Conservation (phyloP, 2,888 invertebrate genomes). For the Parasteatoda lunata region DNA sequence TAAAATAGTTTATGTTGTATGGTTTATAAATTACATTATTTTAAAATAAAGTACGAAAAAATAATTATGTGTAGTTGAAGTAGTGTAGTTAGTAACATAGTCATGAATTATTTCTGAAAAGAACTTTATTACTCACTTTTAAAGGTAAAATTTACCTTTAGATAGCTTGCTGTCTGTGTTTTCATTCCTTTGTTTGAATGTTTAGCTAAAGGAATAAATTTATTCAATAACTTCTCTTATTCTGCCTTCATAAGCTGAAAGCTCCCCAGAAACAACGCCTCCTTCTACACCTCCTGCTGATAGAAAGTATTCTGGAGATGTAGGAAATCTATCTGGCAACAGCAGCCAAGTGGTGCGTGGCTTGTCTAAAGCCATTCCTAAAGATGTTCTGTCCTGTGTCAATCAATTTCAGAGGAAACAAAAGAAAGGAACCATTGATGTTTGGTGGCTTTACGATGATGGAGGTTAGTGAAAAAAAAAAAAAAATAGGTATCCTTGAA, state of each 20-base stretch:
- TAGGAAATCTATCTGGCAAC: conserved; percentile 25
- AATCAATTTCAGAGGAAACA: conserved; percentile 86
- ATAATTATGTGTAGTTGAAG: too few species aligned
- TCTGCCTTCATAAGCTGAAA: conserved; percentile 35
- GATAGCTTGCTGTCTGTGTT: too few species aligned
- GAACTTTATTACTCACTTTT: too few species aligned
- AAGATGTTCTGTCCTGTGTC: conserved; percentile 81
- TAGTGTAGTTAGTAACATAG: too few species aligned
- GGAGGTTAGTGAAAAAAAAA: conserved; percentile 55
- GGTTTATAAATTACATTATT: too few species aligned
- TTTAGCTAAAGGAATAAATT: background rate
- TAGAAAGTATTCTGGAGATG: conserved; percentile 56
- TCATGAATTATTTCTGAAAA: too few species aligned
- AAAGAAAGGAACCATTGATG: conserved; percentile 90
- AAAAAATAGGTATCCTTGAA: too few species aligned
- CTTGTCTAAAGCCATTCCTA: conserved; percentile 77
- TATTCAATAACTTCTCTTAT: background rate
- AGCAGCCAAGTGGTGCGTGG: conserved; percentile 59
- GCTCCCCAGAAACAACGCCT: conserved; percentile 70
- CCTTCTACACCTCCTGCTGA: conserved; percentile 72
- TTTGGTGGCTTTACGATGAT: conserved; percentile 92
- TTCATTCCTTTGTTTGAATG: too few species aligned
- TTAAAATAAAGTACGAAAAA: too few species aligned
- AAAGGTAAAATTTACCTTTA: too few species aligned
- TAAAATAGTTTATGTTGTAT: too few species aligned